phyloP scores from a whole-genome alignment of 2,113 vertebrate species.

The Arvicanthis niloticus region DNA sequence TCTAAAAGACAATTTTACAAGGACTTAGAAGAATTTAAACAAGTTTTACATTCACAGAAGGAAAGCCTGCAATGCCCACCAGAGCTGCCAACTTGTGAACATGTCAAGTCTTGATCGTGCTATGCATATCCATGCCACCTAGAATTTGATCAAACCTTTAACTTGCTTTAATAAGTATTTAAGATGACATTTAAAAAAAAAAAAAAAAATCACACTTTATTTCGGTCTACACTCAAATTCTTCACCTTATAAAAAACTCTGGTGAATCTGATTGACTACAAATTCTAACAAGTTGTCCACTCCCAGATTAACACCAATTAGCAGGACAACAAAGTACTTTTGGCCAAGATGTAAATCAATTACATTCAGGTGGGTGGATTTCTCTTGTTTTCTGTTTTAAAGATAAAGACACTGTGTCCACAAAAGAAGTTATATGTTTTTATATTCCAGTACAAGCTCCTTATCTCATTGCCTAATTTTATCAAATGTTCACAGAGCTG shows the following conservation, averaged over 20 bases:
- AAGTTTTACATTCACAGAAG: constrained; percentile 42
- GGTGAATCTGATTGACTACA: not conserved
- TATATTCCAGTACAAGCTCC: not conserved
- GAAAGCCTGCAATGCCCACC: not conserved
- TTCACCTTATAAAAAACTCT: not conserved
- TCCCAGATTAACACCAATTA: not conserved
- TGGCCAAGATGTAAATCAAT: not conserved
- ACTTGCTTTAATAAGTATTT: not conserved
- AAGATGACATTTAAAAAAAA: not conserved
- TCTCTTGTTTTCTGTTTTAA: not conserved
- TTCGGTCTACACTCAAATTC: constrained; percentile 4
- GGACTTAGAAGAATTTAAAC: constrained; percentile 30
- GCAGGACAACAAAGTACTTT: not conserved
- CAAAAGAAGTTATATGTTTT: not conserved
- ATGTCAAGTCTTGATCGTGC: not conserved
- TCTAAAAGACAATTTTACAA: constrained; percentile 36
- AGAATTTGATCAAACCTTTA: constrained; percentile 12
- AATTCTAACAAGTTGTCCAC: not conserved
- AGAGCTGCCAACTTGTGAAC: not conserved
- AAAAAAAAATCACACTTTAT: not conserved
- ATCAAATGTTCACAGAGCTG: not conserved
- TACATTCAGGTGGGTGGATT: not conserved
- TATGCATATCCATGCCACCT: not conserved
- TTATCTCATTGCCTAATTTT: not conserved
- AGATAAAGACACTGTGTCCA: not conserved